These are phyloP conservation scores for Carcharodon carcharias DNA, from an alignment of 2,797 vertebrate species.

Conservation along the genomic window DNA sequence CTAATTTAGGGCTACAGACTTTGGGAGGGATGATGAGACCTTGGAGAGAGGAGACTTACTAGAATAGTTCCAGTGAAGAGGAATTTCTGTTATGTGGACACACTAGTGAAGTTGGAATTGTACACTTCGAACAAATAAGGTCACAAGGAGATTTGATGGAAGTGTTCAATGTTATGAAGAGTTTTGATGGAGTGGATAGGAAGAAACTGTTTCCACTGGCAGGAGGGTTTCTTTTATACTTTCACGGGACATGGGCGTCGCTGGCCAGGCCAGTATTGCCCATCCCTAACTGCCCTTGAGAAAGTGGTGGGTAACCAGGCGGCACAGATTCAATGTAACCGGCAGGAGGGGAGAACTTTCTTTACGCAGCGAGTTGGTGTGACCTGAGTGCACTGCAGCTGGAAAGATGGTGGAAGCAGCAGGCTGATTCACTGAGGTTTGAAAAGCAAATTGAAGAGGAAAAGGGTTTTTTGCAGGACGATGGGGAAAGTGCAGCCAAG, in stretches of 20 bases:
- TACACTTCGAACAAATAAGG: background rate
- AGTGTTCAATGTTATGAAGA: background rate
- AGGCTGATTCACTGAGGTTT: background rate
- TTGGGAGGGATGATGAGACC: background rate
- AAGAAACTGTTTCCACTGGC: background rate
- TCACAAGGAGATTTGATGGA: background rate
- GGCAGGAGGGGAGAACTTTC: no score
- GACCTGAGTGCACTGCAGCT: background rate
- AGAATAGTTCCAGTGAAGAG: background rate
- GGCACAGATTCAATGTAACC: background rate
- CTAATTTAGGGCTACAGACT: background rate
- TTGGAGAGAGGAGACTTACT: background rate
- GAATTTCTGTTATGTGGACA: background rate
- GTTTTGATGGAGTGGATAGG: background rate
- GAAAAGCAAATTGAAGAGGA: background rate
- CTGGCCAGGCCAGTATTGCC: no score
- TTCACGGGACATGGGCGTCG: no score
- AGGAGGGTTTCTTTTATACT: background rate
- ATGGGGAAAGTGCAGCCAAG: background rate
- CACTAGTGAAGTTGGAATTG: background rate
- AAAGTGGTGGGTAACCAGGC: background rate
- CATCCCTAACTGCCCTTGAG: no score
- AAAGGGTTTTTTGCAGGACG: background rate
- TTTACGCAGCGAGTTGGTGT: background rate
- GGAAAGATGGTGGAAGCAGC: background rate